These are phyloP conservation scores for Ischnus inquisitorius DNA, from an alignment of 2,888 invertebrate genomes.

Conservation along the genomic window DNA sequence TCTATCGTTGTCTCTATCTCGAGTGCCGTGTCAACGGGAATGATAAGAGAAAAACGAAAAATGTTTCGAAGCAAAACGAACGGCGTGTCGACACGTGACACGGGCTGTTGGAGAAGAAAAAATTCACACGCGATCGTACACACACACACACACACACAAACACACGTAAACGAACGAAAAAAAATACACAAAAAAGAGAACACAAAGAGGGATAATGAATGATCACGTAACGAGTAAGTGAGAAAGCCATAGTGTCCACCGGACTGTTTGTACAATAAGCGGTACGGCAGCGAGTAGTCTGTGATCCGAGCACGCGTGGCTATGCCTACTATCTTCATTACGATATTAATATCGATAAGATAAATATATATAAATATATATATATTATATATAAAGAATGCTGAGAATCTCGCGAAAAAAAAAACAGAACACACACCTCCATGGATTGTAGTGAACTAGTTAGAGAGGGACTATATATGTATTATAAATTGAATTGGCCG, in stretches of 20 bases:
- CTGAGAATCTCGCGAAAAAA: slow-evolving; percentile 64
- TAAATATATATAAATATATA: slow-evolving; percentile 75
- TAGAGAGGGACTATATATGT: slow-evolving; percentile 82
- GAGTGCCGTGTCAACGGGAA: background rate
- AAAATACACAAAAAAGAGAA: slow-evolving; percentile 32
- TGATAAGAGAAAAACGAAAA: slow-evolving; percentile 17
- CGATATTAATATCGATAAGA: slow-evolving; percentile 83
- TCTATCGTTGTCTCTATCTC: background rate
- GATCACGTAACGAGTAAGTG: slow-evolving; percentile 68
- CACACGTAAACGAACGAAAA: slow-evolving; percentile 35
- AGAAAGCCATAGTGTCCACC: slow-evolving; percentile 84
- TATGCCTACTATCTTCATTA: slow-evolving; percentile 85
- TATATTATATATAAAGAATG: slow-evolving; percentile 65
- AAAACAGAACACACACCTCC: slow-evolving; percentile 73
- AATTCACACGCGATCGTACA: slow-evolving; percentile 47
- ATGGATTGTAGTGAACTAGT: slow-evolving; percentile 82
- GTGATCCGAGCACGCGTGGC: slow-evolving; percentile 85
- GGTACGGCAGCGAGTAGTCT: slow-evolving; percentile 84
- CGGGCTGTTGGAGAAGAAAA: slow-evolving; percentile 44
- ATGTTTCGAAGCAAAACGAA: slow-evolving; percentile 27
- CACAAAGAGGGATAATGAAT: slow-evolving; percentile 71
- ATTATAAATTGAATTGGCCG: slow-evolving; percentile 75
- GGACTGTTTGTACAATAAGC: slow-evolving; percentile 82
- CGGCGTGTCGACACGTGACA: slow-evolving; percentile 20
- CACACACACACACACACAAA: slow-evolving; percentile 47